Evolutionary conservation across 2,888 invertebrate genomes (phyloP).

Genomic region (Drosophila nr. perissopoda): DNA sequence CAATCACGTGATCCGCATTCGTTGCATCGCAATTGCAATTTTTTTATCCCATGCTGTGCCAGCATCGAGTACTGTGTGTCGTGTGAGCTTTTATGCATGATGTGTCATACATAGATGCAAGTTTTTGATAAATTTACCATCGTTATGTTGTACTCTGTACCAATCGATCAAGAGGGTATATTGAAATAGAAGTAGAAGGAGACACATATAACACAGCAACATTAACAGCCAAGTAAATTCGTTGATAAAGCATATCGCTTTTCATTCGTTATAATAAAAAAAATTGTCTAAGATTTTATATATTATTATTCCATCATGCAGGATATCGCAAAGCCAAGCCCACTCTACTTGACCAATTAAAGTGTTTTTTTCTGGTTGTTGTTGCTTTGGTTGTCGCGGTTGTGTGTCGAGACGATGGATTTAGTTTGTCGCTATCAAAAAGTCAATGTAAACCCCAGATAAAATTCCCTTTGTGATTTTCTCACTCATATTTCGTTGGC

Average conservation of each 20-base stretch:
- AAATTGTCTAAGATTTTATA: background rate
- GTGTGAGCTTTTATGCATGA: constrained; percentile 10
- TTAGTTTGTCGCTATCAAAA: constrained; percentile 36
- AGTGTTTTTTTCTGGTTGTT: constrained; percentile 12
- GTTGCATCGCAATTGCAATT: constrained; percentile 55
- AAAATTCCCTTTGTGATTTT: constrained; percentile 41
- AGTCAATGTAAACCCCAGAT: constrained; percentile 19
- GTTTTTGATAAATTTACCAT: constrained; percentile 57
- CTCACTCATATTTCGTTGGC: constrained; percentile 35
- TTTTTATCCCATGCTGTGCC: constrained; percentile 14
- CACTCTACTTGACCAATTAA: constrained; percentile 1
- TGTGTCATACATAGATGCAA: constrained; percentile 23
- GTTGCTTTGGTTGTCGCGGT: constrained; percentile 38
- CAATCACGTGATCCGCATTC: constrained; percentile 64
- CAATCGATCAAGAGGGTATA: background rate
- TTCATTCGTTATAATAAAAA: background rate
- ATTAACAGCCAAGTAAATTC: too few species aligned
- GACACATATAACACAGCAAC: too few species aligned
- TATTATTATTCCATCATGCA: background rate
- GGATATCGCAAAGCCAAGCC: background rate
- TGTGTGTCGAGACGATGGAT: constrained; percentile 47
- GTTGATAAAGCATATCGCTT: background rate
- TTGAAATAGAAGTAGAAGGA: background rate
- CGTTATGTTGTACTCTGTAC: constrained; percentile 14
- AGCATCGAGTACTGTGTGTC: constrained; percentile 19